phyloP scores from a whole-genome alignment of 2,113 vertebrate species.

The Rynchops niger region DNA sequence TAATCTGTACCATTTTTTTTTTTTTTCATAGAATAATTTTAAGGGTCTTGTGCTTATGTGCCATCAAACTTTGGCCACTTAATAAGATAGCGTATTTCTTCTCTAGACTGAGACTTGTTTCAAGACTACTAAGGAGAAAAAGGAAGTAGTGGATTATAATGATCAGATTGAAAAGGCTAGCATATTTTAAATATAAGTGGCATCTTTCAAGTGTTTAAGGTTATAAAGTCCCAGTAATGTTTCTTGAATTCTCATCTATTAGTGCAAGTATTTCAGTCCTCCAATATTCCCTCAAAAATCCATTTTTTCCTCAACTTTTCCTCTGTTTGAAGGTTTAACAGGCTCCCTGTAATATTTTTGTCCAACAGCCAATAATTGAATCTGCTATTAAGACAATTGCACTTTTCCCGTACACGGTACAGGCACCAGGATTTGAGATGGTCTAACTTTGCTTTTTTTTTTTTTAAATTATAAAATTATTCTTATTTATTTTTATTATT shows the following conservation, averaged over 20 bases:
- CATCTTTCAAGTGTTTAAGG: not conserved
- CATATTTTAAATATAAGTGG: not conserved
- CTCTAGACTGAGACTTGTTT: not conserved
- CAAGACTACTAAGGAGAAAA: not conserved
- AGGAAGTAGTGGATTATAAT: not conserved
- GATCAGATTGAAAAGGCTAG: not conserved
- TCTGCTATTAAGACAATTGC: not conserved
- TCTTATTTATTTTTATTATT: not conserved
- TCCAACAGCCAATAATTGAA: not conserved
- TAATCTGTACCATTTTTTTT: not conserved
- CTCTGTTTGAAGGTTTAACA: not conserved
- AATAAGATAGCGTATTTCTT: not conserved
- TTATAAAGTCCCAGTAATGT: not conserved
- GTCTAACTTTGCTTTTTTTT: not conserved
- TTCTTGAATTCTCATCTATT: not conserved
- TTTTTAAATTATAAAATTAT: not conserved
- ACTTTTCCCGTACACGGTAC: not conserved
- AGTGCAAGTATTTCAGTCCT: not conserved
- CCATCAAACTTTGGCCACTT: not conserved
- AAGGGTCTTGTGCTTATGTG: not conserved
- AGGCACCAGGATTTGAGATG: not conserved
- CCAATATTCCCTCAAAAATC: not conserved
- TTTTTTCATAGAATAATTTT: not conserved
- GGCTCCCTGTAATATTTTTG: not conserved
- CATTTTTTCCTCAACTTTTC: not conserved